phyloP scores from a whole-genome alignment of 2,888 invertebrate species.

The Coenonympha glycerion region DNA sequence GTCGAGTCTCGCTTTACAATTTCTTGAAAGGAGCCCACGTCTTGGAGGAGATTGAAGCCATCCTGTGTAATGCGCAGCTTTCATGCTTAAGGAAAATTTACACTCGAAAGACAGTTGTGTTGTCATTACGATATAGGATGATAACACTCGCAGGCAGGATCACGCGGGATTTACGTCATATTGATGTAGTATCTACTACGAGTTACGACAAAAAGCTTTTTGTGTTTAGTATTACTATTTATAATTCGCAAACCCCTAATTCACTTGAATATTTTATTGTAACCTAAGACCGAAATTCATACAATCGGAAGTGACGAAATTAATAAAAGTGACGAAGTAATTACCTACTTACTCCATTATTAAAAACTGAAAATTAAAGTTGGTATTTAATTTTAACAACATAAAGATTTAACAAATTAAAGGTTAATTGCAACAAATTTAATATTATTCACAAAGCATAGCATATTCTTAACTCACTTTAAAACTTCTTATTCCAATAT shows the following conservation, averaged over 20 bases:
- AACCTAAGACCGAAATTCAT: no score
- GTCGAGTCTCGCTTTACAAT: slow-evolving; percentile 54
- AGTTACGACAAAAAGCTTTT: no score
- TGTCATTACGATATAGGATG: slow-evolving; percentile 18
- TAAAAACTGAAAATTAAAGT: background rate
- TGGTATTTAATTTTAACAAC: no score
- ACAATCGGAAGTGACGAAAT: no score
- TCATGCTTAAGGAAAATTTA: slow-evolving; percentile 28
- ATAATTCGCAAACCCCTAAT: background rate
- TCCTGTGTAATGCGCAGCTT: slow-evolving; percentile 31
- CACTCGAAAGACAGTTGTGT: slow-evolving; percentile 23
- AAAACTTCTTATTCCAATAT: slow-evolving; percentile 2
- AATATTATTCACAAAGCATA: slow-evolving; percentile 5
- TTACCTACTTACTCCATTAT: no score
- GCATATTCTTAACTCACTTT: slow-evolving; percentile 5
- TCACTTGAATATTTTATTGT: no score
- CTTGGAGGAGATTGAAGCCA: slow-evolving; percentile 54
- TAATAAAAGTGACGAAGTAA: no score
- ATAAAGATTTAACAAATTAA: background rate
- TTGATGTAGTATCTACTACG: no score
- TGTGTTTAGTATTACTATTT: background rate
- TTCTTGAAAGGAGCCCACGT: slow-evolving; percentile 58
- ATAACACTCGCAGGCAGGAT: slow-evolving; percentile 5
- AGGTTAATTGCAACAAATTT: slow-evolving; percentile 1
- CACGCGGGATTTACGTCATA: background rate